Conservation (phyloP, 2,797 vertebrate species). For the Typhlichthys eigenmanni region DNA sequence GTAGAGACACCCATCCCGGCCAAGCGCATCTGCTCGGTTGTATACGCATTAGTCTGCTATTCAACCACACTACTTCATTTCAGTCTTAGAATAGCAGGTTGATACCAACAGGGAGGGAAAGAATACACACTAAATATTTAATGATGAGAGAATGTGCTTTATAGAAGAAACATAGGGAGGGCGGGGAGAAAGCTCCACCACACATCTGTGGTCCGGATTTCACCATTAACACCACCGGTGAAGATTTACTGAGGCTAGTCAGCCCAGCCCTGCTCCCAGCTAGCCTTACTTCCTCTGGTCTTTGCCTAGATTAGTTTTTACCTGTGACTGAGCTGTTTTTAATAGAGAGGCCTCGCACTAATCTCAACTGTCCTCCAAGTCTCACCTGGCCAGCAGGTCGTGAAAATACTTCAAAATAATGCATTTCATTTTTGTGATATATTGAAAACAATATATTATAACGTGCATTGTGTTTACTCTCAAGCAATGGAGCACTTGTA, state of each 20-base stretch:
- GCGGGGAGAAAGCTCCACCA: constrained; percentile 12
- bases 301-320: constrained; percentile 32
- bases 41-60: constrained; percentile 10
- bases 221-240: neutral
- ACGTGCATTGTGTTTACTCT: too few species aligned
- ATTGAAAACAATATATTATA: too few species aligned
- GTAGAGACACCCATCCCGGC: constrained; percentile 24
- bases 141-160: neutral
- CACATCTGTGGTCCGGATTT: constrained; percentile 10
- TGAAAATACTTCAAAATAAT: too few species aligned
- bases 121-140: constrained; percentile 10
- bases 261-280: constrained; percentile 25
- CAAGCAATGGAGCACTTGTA: too few species aligned
- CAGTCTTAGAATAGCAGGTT: neutral
- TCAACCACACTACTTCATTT: neutral
- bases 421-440: too few species aligned
- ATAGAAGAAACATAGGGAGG: neutral
- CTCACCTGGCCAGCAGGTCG: too few species aligned
- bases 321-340: constrained; percentile 29
- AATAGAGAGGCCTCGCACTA: constrained; percentile 35
- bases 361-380: constrained; percentile 12
- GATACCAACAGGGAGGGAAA: neutral
- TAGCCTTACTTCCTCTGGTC: constrained; percentile 14
- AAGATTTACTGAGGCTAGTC: constrained; percentile 20
- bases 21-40: constrained; percentile 29